Evolutionary conservation across 2,888 invertebrate genomes (phyloP).

Genomic region (Aphrophora alni): DNA sequence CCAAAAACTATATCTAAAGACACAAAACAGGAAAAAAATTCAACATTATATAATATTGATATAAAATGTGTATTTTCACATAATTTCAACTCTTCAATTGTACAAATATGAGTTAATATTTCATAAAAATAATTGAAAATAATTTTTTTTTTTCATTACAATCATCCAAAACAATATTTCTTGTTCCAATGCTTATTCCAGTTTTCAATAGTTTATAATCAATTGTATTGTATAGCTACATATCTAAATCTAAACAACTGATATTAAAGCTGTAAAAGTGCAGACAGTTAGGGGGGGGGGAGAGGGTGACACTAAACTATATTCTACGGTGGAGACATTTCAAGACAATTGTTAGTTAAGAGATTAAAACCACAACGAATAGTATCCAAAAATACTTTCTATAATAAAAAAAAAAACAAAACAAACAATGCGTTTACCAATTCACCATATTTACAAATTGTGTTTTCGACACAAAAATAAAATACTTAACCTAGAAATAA

Average conservation of each 20-base stretch:
- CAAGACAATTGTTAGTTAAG: neutral
- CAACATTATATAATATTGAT: conserved; percentile 17
- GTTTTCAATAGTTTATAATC: neutral
- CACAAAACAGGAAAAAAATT: too few relatives aligned
- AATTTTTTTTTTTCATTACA: conserved; percentile 30
- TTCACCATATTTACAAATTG: neutral
- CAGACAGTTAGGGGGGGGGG: neutral
- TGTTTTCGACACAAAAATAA: neutral
- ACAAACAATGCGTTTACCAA: neutral
- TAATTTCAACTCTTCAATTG: conserved; percentile 39
- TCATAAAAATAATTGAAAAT: conserved; percentile 38
- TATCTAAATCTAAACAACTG: neutral
- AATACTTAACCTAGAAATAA: neutral
- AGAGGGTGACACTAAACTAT: neutral
- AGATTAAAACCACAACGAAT: neutral
- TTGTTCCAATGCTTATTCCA: conserved; percentile 8
- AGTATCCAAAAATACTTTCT: neutral
- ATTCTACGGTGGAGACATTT: neutral
- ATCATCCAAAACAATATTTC: conserved; percentile 20
- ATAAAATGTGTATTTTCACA: conserved; percentile 38
- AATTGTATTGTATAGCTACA: neutral
- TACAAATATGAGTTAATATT: conserved; percentile 41
- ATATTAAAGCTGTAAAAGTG: neutral
- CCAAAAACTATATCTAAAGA: too few relatives aligned
- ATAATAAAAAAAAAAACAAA: neutral